Evolutionary conservation across 2,797 vertebrate genomes (phyloP).

Genomic region (Cichlasoma orientale): DNA sequence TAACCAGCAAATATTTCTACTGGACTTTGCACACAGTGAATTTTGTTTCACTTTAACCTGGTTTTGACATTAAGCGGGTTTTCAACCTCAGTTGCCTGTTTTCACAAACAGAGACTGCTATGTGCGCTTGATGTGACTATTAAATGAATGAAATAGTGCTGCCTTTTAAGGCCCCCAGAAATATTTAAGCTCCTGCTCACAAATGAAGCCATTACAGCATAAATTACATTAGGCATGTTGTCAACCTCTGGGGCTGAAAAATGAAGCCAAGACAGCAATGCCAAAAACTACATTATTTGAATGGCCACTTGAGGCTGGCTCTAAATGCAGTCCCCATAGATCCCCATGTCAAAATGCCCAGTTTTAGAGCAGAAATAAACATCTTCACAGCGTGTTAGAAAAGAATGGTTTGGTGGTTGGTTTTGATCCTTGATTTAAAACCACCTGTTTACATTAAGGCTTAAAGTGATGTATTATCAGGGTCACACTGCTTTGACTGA

Average conservation of each 20-base stretch:
- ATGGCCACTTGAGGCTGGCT: neutral
- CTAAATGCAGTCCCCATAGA: neutral
- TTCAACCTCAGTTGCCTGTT: neutral
- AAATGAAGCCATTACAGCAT: neutral
- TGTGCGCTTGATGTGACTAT: neutral
- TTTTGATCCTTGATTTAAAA: neutral
- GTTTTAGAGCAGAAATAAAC: too few relatives aligned
- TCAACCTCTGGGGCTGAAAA: neutral
- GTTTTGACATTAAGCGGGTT: neutral
- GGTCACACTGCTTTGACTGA: neutral
- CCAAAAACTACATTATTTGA: neutral
- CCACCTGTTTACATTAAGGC: neutral
- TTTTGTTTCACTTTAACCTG: neutral
- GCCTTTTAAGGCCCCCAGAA: neutral
- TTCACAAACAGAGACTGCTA: neutral
- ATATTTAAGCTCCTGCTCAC: neutral
- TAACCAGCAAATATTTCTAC: neutral
- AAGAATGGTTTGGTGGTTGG: neutral
- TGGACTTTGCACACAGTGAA: neutral
- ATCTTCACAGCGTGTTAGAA: neutral
- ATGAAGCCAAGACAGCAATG: neutral
- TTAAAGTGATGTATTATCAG: neutral
- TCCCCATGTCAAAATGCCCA: neutral
- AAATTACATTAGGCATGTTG: neutral
- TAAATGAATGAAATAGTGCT: neutral